Percentiles rank a stretch among this genome's conserved stretches.
Conservation (phyloP, 2,797 vertebrate species). For the Sebastes minor region DNA sequence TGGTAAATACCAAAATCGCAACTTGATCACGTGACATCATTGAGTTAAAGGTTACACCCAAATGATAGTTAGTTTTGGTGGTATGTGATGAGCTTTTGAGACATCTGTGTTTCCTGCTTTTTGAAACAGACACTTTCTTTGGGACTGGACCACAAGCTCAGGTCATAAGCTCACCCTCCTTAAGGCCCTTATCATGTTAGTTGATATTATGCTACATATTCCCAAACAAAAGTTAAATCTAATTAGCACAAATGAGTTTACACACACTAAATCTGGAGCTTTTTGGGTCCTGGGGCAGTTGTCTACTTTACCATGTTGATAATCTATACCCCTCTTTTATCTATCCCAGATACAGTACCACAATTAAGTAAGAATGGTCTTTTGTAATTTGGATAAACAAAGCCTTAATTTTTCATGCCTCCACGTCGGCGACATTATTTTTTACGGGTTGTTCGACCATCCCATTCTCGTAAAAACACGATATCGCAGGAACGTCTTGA, state of each 20-base stretch:
- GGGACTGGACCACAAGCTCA: background rate
- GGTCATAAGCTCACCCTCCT: background rate
- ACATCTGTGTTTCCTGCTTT: background rate
- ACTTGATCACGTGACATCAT: conserved; percentile 1
- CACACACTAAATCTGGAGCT: background rate
- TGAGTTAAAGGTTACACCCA: background rate
- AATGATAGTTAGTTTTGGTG: background rate
- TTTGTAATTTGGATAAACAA: background rate
- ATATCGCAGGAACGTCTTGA: background rate
- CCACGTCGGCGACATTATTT: background rate
- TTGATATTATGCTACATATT: background rate
- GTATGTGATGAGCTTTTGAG: background rate
- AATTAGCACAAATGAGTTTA: background rate
- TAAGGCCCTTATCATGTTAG: background rate
- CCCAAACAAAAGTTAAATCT: background rate
- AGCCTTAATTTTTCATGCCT: background rate
- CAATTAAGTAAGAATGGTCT: background rate
- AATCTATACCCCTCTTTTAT: background rate
- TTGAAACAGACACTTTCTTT: too few relatives aligned
- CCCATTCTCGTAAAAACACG: background rate
- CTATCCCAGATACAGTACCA: background rate
- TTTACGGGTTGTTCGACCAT: fast-evolving
- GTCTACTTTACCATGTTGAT: background rate
- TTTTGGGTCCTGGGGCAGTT: background rate
- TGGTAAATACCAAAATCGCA: conserved; percentile 37